These are phyloP conservation scores for Rhagonycha fulva DNA, from an alignment of 2,888 invertebrate species.

Conservation along the genomic window DNA sequence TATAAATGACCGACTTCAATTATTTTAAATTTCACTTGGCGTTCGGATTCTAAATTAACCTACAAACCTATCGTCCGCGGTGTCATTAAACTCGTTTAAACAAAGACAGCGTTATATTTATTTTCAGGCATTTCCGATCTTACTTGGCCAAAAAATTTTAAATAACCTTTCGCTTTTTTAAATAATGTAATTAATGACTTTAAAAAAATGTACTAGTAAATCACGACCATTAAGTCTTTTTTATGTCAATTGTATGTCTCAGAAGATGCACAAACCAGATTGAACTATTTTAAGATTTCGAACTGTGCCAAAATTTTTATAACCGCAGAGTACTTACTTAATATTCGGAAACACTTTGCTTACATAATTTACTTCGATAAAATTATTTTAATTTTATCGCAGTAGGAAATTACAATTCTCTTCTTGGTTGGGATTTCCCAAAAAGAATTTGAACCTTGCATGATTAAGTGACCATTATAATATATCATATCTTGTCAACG, in stretches of 20 bases:
- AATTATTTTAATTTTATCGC: neutral
- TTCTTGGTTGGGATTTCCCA: neutral
- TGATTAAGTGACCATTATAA: too few species aligned
- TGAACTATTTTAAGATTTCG: neutral
- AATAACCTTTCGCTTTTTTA: neutral
- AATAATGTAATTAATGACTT: neutral
- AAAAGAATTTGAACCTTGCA: neutral
- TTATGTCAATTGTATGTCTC: neutral
- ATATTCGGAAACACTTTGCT: neutral
- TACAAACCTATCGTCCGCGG: neutral
- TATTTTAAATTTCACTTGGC: neutral
- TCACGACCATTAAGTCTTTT: neutral
- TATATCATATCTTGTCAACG: too few species aligned
- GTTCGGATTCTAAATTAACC: neutral
- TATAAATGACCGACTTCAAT: neutral
- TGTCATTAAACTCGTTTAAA: neutral
- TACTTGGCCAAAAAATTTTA: neutral
- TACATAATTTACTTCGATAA: neutral
- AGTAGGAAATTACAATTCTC: neutral
- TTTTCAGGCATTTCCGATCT: neutral
- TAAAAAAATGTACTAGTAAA: neutral
- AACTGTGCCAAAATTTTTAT: neutral
- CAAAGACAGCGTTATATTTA: neutral
- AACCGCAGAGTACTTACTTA: neutral
- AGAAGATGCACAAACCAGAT: neutral